phyloP scores from a whole-genome alignment of 2,113 vertebrate genomes.

The Ceratotherium simum region DNA sequence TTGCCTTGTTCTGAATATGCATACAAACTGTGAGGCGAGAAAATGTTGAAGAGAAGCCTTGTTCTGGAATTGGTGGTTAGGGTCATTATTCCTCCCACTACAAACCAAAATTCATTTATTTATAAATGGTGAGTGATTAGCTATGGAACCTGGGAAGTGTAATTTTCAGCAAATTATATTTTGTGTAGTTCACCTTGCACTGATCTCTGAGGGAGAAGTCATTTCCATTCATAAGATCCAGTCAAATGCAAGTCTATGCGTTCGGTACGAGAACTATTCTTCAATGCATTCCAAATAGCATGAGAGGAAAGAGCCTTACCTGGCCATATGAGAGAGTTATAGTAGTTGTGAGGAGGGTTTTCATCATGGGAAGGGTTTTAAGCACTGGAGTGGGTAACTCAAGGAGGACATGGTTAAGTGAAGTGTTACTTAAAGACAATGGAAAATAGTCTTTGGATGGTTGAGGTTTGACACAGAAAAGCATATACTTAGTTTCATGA shows the following conservation, averaged over 20 bases:
- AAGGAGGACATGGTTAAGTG: neutral
- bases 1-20: slow-evolving; percentile 54
- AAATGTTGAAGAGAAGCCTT: slow-evolving; percentile 56
- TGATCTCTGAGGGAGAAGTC: slow-evolving; percentile 25
- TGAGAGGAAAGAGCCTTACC: neutral
- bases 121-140: slow-evolving; percentile 71
- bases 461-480: neutral
- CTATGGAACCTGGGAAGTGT: slow-evolving; percentile 58
- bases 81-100: neutral
- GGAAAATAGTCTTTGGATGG: neutral
- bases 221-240: slow-evolving; percentile 52
- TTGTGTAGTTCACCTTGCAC: slow-evolving; percentile 54
- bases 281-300: neutral
- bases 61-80: slow-evolving; percentile 60
- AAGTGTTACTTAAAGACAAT: neutral
- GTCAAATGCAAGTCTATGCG: neutral
- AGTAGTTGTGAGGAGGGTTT: neutral
- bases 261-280: neutral
- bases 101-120: slow-evolving; percentile 73
- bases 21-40: slow-evolving; percentile 23
- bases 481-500: neutral
- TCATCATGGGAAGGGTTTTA: neutral
- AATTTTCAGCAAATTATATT: slow-evolving; percentile 58
- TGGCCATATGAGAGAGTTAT: neutral
- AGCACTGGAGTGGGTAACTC: neutral